Percentiles rank a stretch among this genome's conserved stretches.
Evolutionary conservation across 1,140 invertebrate genomes (phyloP).

Genomic region (Choristoneura fumiferana): DNA sequence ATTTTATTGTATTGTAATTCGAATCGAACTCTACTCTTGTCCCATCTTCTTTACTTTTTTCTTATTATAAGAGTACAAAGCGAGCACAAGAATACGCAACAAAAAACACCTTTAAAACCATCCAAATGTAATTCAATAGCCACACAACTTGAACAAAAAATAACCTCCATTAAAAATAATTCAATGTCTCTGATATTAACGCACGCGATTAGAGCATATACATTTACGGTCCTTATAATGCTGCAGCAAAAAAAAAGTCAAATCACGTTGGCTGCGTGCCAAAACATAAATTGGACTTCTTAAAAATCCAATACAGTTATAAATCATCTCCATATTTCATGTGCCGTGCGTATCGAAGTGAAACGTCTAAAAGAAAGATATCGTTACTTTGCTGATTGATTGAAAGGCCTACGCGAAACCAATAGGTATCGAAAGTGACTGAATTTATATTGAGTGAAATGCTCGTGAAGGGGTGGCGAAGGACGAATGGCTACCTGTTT

Average conservation of each 20-base stretch:
- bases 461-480: not conserved
- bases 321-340: not conserved
- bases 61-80: no score
- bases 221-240: not conserved
- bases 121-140: no score
- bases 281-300: conserved; percentile 3
- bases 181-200: no score
- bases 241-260: not conserved
- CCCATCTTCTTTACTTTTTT: no score
- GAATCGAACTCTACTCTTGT: no score
- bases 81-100: no score
- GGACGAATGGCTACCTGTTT: no score
- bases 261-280: not conserved
- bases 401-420: not conserved
- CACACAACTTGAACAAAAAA: no score
- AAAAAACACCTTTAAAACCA: no score
- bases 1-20: no score
- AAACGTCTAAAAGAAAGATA: not conserved
- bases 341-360: not conserved
- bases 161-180: no score
- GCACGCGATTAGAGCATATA: no score
- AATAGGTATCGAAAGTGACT: not conserved
- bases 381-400: conserved; percentile 8
- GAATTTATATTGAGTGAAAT: not conserved
- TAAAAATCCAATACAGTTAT: not conserved